Base-by-base conservation (phyloP, 2,797 vertebrate genomes). In the Lacerta bilineata region DNA sequence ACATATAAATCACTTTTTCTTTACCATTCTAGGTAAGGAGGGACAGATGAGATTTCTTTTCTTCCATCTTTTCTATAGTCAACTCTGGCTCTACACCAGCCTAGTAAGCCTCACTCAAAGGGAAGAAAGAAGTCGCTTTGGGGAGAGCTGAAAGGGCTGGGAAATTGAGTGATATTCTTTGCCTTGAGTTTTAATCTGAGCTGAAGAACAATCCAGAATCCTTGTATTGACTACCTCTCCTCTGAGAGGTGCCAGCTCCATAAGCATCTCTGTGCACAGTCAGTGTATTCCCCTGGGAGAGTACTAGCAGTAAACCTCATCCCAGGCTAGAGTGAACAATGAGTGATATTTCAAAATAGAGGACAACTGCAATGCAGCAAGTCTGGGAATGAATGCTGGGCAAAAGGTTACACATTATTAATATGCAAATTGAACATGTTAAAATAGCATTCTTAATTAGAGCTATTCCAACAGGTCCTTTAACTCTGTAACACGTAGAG, bases 391-490 rank as follows among this genome's bases (percentile, higher is more conserved):
- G 59, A 9, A 81, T 81, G 23, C 23, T 81, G 36, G 20, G 23
- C 1, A 25, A 68, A 82, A 82, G 64, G 66, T 69, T 46, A 83
- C 27, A 46, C 27, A n/a, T 8, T n/a, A 78, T 64, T 64, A 61
- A 25, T 39, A 39, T 80, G n/a, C 79, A 80, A 29, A 69, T 29
- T 68, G 27, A 29, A 83, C 64, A 25, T 69, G 39, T 18, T 43
- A 83, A 83, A 83, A 68, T 83, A 69, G 39, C 39, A 83, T 83
- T 39, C 33, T 80, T 80, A 8, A 55, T 79, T 79, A 59, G n/a
- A 59, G 7, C 39, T 41, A 81, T 81, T 81, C 59, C 36, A 36
- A 66, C 33, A 27, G 80, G 13, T 39, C 33, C 18, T 68, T 80
- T 41, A 83, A 43, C 15, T 71, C 5, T n/a, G 8, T 83, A n/a